These are phyloP conservation scores for Belgica antarctica DNA, from an alignment of 2,888 invertebrate genomes.

Conservation along the genomic window DNA sequence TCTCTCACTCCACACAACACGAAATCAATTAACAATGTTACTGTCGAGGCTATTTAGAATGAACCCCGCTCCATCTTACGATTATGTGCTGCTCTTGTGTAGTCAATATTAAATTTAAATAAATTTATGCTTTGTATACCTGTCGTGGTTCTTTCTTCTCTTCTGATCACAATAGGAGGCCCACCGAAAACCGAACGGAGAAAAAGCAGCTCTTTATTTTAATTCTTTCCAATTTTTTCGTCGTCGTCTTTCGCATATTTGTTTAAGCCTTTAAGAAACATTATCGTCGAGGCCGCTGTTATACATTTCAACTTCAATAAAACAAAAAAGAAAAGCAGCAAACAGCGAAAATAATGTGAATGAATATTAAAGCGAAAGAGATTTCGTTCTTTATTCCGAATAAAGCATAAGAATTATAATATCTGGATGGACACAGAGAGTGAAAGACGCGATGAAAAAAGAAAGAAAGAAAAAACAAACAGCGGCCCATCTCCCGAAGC, in stretches of 20 bases:
- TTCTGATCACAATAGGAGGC: conserved; percentile 42
- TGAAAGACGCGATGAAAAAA: not conserved
- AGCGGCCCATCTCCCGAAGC: conserved; percentile 28
- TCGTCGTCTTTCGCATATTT: conserved; percentile 42
- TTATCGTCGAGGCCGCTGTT: conserved; percentile 17
- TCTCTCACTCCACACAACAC: conserved; percentile 36
- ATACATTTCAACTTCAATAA: conserved; percentile 29
- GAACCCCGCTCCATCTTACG: conserved; percentile 2
- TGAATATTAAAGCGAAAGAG: conserved; percentile 13
- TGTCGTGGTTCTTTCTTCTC: conserved; percentile 38
- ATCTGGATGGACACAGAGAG: conserved; percentile 33
- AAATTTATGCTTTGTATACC: conserved; percentile 44
- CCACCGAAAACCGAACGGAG: conserved; percentile 9
- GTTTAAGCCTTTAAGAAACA: conserved; percentile 32
- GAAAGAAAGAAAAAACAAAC: conserved; percentile 23
- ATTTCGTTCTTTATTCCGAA: conserved; percentile 30
- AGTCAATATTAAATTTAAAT: conserved; percentile 44
- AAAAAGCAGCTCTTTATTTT: conserved; percentile 28
- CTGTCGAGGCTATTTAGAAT: conserved; percentile 44
- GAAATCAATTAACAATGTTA: conserved; percentile 44
- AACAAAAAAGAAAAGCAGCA: conserved; percentile 1
- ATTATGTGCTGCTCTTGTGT: conserved; percentile 1
- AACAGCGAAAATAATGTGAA: conserved; percentile 30
- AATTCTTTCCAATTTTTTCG: conserved; percentile 41
- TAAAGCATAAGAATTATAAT: conserved; percentile 28